Percentiles rank a stretch among this genome's conserved stretches.
Conservation (phyloP, 2,888 invertebrate genomes). For the Papilio gigon region DNA sequence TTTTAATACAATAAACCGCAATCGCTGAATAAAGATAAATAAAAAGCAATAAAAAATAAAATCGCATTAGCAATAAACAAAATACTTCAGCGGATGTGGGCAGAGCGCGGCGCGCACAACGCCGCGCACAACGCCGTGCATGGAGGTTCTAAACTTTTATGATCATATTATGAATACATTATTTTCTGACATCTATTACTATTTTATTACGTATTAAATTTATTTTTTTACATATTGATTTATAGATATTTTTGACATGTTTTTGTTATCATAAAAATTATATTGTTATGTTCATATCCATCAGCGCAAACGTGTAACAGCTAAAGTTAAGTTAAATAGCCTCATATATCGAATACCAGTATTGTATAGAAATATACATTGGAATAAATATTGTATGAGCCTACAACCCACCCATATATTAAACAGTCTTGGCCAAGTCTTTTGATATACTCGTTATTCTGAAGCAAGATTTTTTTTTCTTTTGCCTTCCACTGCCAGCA, state of each 20-base stretch:
- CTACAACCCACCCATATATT: not conserved
- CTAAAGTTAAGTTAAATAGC: not conserved
- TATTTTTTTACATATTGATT: constrained; percentile 18
- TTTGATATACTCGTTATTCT: no score
- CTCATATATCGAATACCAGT: not conserved
- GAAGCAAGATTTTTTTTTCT: no score
- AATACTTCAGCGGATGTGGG: constrained; percentile 83
- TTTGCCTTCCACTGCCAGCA: no score
- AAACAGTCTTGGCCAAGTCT: no score
- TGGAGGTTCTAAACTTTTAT: constrained; percentile 53
- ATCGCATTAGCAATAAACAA: constrained; percentile 83
- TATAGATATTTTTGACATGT: constrained; percentile 5
- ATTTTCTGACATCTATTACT: constrained; percentile 12
- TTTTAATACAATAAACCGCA: constrained; percentile 83
- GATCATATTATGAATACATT: constrained; percentile 31
- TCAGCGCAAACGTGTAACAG: not conserved
- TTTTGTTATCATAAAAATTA: not conserved
- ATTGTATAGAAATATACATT: not conserved
- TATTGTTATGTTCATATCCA: constrained; percentile 9
- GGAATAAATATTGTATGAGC: not conserved
- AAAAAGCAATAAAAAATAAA: constrained; percentile 83
- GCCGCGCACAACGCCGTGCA: constrained; percentile 65
- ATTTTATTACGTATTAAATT: constrained; percentile 10
- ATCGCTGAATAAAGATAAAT: constrained; percentile 83
- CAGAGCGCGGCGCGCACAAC: constrained; percentile 71